Evolutionary conservation across 2,888 invertebrate genomes (phyloP).

Genomic region (Ormia ochracea): DNA sequence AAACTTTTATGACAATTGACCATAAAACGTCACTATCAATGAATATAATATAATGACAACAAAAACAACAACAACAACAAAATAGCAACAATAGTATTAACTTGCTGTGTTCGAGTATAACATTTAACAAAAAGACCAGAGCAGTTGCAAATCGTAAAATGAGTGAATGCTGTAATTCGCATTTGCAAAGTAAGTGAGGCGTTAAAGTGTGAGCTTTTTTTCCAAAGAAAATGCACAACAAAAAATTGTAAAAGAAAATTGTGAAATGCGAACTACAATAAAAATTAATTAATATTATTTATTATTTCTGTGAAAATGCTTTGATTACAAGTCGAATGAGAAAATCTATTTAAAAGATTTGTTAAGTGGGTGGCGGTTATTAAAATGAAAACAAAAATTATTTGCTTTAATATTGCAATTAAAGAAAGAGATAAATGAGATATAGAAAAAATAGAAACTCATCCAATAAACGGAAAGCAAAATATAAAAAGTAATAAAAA

Average conservation of each 20-base stretch:
- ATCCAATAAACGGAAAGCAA: background rate
- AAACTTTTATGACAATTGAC: constrained; percentile 23
- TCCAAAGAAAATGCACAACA: constrained; percentile 15
- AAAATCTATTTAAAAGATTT: background rate
- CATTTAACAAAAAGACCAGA: constrained; percentile 23
- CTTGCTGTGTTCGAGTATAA: background rate
- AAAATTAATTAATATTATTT: background rate
- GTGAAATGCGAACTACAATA: background rate
- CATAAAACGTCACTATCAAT: constrained; percentile 22
- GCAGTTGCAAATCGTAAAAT: constrained; percentile 15
- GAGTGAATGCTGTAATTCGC: background rate
- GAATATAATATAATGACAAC: background rate
- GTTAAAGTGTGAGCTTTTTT: constrained; percentile 46
- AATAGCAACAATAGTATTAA: background rate
- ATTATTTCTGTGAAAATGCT: background rate
- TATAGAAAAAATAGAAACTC: background rate
- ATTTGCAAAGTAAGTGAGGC: constrained; percentile 34
- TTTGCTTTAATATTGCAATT: background rate
- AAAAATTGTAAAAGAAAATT: background rate
- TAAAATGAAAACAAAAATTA: background rate
- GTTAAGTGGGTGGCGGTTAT: background rate
- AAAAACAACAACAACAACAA: background rate
- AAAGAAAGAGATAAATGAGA: background rate
- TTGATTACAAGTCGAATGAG: background rate
- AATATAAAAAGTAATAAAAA: background rate